These are phyloP conservation scores for Esox niger DNA, from an alignment of 2,113 vertebrate species.

Conservation along the genomic window DNA sequence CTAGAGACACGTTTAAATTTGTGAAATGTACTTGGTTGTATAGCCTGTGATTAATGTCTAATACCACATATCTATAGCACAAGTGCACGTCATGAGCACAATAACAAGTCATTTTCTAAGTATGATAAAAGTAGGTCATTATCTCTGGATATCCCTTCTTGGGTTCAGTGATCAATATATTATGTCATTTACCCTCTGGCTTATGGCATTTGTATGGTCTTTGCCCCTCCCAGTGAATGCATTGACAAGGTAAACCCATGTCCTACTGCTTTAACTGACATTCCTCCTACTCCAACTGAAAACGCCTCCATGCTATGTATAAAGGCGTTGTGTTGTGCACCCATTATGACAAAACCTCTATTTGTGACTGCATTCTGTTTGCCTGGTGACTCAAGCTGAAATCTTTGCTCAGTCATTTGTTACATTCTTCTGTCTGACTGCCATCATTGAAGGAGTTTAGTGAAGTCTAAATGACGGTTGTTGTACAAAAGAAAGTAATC, in stretches of 20 bases:
- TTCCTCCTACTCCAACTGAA: slow-evolving; percentile 41
- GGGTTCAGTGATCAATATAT: slow-evolving; percentile 34
- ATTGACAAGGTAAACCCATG: slow-evolving; percentile 59
- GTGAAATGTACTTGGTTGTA: background rate
- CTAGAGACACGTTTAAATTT: slow-evolving; percentile 52
- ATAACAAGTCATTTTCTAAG: background rate
- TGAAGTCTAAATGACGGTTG: no score
- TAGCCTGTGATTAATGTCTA: background rate
- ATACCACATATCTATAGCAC: background rate
- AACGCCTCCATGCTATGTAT: slow-evolving; percentile 56
- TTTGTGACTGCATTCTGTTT: no score
- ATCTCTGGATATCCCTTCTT: background rate
- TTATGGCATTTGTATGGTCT: slow-evolving; percentile 65
- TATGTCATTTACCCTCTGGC: slow-evolving; percentile 68
- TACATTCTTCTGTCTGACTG: no score
- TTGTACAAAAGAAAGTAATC: no score
- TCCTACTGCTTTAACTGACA: slow-evolving; percentile 56
- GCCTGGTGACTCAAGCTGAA: no score
- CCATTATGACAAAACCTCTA: slow-evolving; percentile 39
- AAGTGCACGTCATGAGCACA: slow-evolving; percentile 1
- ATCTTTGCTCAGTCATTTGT: no score
- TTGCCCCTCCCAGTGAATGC: slow-evolving; percentile 39
- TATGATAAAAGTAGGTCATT: background rate
- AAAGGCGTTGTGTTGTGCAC: slow-evolving; percentile 62
- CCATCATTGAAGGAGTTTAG: no score